Evolutionary conservation across 2,797 vertebrate genomes (phyloP).

Genomic region (Ctenopoma kingsleyae): DNA sequence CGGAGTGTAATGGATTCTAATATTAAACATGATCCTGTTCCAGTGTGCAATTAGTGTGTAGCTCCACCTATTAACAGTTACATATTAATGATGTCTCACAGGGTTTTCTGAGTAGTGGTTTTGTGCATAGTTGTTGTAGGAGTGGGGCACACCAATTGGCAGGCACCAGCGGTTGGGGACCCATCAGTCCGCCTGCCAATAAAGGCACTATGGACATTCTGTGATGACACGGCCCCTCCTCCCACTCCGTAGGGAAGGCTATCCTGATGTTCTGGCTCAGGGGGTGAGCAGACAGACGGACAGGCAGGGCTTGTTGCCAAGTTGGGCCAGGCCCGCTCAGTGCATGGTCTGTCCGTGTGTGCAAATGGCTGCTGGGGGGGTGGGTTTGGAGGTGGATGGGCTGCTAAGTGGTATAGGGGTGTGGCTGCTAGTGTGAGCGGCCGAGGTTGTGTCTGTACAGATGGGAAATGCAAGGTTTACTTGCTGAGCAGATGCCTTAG

Average conservation of each 20-base stretch:
- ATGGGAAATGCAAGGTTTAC: constrained; percentile 56
- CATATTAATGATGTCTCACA: constrained; percentile 74
- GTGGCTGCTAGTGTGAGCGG: constrained; percentile 61
- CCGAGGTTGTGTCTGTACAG: constrained; percentile 51
- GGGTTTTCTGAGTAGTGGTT: constrained; percentile 53
- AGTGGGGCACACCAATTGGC: constrained; percentile 56
- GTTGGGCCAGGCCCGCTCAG: constrained; percentile 38
- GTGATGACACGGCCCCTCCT: constrained; percentile 36
- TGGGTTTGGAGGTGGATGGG: constrained; percentile 52
- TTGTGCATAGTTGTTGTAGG: constrained; percentile 30
- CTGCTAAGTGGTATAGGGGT: constrained; percentile 69
- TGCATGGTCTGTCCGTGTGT: constrained; percentile 38
- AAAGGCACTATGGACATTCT: constrained; percentile 62
- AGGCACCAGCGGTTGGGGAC: constrained; percentile 55
- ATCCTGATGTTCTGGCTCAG: constrained; percentile 68
- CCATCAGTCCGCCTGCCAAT: constrained; percentile 60
- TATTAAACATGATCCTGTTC: constrained; percentile 78
- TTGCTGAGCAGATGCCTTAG: constrained; percentile 81
- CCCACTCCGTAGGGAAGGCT: constrained; percentile 32
- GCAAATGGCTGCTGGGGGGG: constrained; percentile 39
- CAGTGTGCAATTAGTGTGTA: constrained; percentile 78
- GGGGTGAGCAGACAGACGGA: constrained; percentile 77
- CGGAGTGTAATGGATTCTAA: constrained; percentile 77
- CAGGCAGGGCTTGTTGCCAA: constrained; percentile 70
- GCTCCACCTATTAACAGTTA: constrained; percentile 82